phyloP scores from a whole-genome alignment of 1,140 invertebrate species.

The Bombus vancouverensis region DNA sequence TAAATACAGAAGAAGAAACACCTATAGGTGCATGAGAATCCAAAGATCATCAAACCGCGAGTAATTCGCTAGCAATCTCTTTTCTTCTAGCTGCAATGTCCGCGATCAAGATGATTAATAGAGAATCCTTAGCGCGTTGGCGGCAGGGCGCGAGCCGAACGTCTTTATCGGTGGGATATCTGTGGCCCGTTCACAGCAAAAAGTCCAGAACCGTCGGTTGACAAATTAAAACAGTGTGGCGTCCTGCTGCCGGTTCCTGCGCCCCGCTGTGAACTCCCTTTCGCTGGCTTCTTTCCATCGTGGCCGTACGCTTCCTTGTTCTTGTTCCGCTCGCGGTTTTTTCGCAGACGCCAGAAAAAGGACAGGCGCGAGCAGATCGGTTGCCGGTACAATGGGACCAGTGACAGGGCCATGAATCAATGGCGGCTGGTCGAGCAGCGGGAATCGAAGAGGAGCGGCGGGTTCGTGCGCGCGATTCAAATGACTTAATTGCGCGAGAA shows the following conservation, averaged over 20 bases:
- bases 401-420: conserved; percentile 28
- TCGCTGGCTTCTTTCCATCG: not conserved
- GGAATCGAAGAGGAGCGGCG: not conserved
- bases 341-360: conserved; percentile 20
- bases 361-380: not conserved
- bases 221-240: conserved; percentile 53
- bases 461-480: conserved; percentile 21
- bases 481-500: conserved; percentile 43
- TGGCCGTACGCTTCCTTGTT: not conserved
- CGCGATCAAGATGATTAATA: too few species aligned
- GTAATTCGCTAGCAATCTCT: too few species aligned
- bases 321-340: not conserved
- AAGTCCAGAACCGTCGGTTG: conserved; percentile 12
- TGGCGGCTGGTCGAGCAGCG: not conserved
- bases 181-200: conserved; percentile 3
- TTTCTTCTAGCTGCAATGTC: too few species aligned
- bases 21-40: too few species aligned
- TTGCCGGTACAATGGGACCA: conserved; percentile 8
- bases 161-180: conserved; percentile 33
- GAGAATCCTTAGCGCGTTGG: too few species aligned
- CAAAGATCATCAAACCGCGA: too few species aligned
- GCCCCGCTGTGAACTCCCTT: conserved; percentile 18
- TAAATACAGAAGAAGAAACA: not conserved
- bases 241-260: conserved; percentile 6
- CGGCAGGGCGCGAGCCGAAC: not conserved